A percentile compares a stretch with the other conserved stretches of the same genome.
Evolutionary conservation across 2,113 vertebrate genomes (phyloP).

Genomic region (Machaerirhynchus nigripectus): DNA sequence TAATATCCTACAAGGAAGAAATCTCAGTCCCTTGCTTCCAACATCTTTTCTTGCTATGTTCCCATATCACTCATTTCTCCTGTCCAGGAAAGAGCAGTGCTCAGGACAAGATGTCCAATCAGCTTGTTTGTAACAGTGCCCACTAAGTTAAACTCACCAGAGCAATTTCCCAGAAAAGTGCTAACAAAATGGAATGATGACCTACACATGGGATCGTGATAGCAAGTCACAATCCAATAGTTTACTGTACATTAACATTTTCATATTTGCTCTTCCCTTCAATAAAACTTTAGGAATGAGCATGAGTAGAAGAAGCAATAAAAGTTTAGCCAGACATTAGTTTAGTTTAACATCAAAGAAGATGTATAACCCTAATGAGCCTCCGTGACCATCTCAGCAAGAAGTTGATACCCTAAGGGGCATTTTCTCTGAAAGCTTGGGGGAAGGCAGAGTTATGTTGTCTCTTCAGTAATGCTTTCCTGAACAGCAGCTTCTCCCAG

Average conservation of each 20-base stretch:
- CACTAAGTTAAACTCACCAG: neutral
- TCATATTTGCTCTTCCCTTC: neutral
- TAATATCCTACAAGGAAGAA: neutral
- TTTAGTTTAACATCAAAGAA: neutral
- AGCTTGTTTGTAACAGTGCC: neutral
- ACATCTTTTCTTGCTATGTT: neutral
- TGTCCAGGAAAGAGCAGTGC: neutral
- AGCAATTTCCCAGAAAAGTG: neutral
- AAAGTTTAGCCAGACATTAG: neutral
- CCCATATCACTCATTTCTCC: neutral
- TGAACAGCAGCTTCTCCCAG: neutral
- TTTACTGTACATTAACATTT: neutral
- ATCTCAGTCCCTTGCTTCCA: neutral
- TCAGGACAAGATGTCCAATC: neutral
- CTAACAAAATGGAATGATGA: neutral
- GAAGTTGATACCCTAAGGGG: neutral
- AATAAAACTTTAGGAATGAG: neutral
- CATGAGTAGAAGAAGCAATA: neutral
- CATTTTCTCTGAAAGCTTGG: neutral
- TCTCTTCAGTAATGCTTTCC: neutral
- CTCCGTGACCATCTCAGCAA: neutral
- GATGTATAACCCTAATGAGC: rapidly evolving
- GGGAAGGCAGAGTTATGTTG: neutral
- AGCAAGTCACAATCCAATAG: neutral
- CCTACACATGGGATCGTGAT: neutral